Evolutionary conservation across 2,888 invertebrate genomes (phyloP).

Genomic region (Drosophila niveifrons): DNA sequence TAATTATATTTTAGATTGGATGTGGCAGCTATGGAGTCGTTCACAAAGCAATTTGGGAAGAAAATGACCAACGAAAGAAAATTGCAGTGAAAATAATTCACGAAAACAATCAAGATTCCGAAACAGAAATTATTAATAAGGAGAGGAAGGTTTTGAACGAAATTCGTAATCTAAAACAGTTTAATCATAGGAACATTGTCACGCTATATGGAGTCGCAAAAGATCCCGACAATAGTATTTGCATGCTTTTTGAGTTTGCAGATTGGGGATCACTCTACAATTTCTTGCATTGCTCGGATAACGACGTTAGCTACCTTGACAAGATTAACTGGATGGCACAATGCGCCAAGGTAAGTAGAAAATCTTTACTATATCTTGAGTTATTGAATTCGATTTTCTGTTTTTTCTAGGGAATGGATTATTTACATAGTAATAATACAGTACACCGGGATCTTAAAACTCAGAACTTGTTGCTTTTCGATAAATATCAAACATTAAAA

Average conservation of each 20-base stretch:
- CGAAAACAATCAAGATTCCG: too few relatives aligned
- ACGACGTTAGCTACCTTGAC: neutral
- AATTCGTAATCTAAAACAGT: too few relatives aligned
- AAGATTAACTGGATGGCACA: neutral
- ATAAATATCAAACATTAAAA: constrained; percentile 1
- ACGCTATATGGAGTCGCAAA: too few relatives aligned
- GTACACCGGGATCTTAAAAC: constrained; percentile 32
- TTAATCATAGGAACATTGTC: too few relatives aligned
- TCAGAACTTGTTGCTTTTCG: constrained; percentile 20
- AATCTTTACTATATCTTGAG: neutral
- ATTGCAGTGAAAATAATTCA: too few relatives aligned
- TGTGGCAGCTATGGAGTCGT: too few relatives aligned
- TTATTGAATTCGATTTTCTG: neutral
- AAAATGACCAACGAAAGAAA: too few relatives aligned
- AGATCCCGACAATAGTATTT: too few relatives aligned
- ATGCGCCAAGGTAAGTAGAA: neutral
- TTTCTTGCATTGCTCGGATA: neutral
- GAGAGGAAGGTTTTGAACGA: too few relatives aligned
- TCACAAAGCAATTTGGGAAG: too few relatives aligned
- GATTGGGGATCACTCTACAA: neutral
- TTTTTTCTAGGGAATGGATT: neutral
- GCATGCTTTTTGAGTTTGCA: neutral
- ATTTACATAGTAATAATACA: neutral
- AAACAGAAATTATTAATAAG: too few relatives aligned
- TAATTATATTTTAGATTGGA: too few relatives aligned